These are phyloP conservation scores for Bergia puertoricense DNA, from an alignment of 92 coral and sea anemone species.

Conservation along the genomic window DNA sequence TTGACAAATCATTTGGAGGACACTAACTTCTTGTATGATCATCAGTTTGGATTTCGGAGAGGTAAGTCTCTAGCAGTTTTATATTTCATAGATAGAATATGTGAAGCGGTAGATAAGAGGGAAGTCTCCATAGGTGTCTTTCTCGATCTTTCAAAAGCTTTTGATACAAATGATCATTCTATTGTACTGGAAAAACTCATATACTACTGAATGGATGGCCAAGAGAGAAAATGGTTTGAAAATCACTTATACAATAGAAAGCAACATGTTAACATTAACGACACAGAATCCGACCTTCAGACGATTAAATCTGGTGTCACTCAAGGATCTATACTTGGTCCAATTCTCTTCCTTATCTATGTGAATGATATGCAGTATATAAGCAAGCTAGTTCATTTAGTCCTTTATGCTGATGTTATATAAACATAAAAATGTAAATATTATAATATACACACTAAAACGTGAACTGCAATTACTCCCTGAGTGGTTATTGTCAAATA, in stretches of 20 bases:
- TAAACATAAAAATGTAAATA: neutral
- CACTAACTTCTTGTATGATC: conserved; percentile 7
- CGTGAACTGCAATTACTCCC: neutral
- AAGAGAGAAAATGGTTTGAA: neutral
- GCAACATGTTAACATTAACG: neutral
- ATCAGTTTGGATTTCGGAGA: conserved; percentile 34
- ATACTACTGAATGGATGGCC: neutral
- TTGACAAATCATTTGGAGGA: conserved; percentile 5
- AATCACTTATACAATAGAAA: neutral
- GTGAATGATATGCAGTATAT: neutral
- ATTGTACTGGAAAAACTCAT: neutral
- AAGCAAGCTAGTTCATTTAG: conserved; percentile 23
- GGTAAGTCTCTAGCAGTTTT: conserved; percentile 12
- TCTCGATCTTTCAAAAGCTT: conserved; percentile 47
- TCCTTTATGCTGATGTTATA: neutral
- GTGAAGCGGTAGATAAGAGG: neutral
- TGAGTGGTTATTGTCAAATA: neutral
- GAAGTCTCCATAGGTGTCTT: conserved; percentile 34
- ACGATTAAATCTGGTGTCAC: conserved; percentile 22
- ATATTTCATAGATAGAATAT: conserved; percentile 7
- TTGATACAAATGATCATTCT: conserved; percentile 11
- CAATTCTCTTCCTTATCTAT: conserved; percentile 30
- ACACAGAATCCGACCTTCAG: neutral
- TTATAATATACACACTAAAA: neutral
- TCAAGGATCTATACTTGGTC: conserved; percentile 12